A percentile compares a stretch with the other conserved stretches of the same genome.
Evolutionary conservation across 1,140 invertebrate species (phyloP).

Genomic region (Catajapyx aquilonaris): DNA sequence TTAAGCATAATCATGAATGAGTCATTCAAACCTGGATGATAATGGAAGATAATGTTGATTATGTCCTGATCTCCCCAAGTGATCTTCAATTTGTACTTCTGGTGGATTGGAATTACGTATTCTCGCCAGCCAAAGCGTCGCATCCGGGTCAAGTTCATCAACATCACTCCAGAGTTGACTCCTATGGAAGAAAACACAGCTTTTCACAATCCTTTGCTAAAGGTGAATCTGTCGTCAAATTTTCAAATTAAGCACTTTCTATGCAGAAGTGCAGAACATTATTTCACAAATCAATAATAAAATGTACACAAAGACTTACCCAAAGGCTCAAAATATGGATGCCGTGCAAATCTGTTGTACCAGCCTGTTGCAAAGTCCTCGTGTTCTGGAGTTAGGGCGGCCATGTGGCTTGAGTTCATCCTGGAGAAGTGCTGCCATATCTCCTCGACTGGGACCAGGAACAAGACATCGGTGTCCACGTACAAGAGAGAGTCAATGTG

Average conservation of each 20-base stretch:
- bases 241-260: too few relatives aligned
- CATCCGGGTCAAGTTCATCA: constrained; percentile 90
- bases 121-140: constrained; percentile 61
- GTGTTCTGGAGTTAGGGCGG: constrained; percentile 68
- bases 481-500: constrained; percentile 76
- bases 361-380: constrained; percentile 80
- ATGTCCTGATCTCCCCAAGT: constrained; percentile 97
- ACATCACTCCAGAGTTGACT: constrained; percentile 88
- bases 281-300: too few relatives aligned
- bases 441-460: constrained; percentile 55
- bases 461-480: constrained; percentile 79
- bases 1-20: constrained; percentile 2
- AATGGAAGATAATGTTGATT: constrained; percentile 87
- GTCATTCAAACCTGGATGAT: constrained; percentile 40
- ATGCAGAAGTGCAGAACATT: too few relatives aligned
- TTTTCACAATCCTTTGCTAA: constrained; percentile 7
- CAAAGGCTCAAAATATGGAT: constrained; percentile 77
- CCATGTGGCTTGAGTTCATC: constrained; percentile 74
- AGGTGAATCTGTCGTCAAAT: background rate
- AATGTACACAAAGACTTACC: constrained; percentile 27
- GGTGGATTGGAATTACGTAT: constrained; percentile 61
- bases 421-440: constrained; percentile 61
- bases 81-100: constrained; percentile 65
- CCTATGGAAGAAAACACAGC: constrained; percentile 28
- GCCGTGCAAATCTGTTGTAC: constrained; percentile 88